A percentile compares a stretch with the other conserved stretches of the same genome.
Conservation (phyloP, 2,113 vertebrate species). For the Tragelaphus imberbis region DNA sequence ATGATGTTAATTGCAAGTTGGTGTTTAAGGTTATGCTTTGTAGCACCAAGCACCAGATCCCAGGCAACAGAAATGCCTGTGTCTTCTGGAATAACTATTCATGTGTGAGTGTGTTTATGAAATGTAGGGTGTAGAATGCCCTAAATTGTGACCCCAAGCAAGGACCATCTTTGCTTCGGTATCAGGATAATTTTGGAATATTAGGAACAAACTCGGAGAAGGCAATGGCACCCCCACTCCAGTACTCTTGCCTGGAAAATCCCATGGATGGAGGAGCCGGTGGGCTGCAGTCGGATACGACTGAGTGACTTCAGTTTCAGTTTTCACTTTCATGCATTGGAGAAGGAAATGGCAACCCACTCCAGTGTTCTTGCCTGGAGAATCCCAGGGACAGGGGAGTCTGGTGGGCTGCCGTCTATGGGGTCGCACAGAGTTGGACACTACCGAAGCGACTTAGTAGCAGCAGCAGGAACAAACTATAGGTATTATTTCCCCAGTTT, state of each 20-base stretch:
- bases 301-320: no score
- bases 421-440: no score
- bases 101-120: neutral
- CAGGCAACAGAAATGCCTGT: neutral
- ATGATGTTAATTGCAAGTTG: neutral
- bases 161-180: neutral
- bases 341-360: no score
- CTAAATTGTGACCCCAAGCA: neutral
- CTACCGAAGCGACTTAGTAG: no score
- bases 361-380: no score
- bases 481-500: neutral
- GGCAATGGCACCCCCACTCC: no score
- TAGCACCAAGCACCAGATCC: neutral
- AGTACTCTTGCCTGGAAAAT: no score
- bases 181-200: neutral
- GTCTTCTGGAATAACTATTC: neutral
- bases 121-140: neutral
- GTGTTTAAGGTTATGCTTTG: neutral
- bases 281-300: no score
- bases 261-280: no score
- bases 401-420: rapidly evolving
- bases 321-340: no score
- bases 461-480: neutral
- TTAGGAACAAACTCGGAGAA: neutral
- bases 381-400: no score